Conservation (phyloP, 2,797 vertebrate species). For the Microcaecilia unicolor region DNA sequence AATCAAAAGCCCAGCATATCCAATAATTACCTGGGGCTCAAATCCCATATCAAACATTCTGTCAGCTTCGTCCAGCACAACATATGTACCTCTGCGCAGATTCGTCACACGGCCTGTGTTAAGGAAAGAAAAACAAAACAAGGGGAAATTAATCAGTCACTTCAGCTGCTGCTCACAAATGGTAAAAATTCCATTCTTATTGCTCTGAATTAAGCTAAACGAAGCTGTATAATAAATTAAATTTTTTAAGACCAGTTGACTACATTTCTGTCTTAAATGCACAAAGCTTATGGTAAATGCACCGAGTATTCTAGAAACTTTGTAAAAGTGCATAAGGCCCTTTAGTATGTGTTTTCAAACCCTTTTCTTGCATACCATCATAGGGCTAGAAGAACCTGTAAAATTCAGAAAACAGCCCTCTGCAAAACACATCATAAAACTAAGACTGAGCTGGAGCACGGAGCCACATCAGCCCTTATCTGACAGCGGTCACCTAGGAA, state of each 20-base stretch:
- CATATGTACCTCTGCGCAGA: constrained; percentile 84
- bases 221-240: no score
- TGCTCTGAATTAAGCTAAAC: no score
- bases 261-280: no score
- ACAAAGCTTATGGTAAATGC: constrained; percentile 44
- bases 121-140: constrained; percentile 40
- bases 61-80: constrained; percentile 96
- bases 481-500: constrained; percentile 93
- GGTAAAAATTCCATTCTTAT: constrained; percentile 28
- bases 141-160: no score
- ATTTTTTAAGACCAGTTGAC: no score
- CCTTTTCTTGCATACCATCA: constrained; percentile 94
- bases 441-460: constrained; percentile 87
- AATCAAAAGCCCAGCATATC: no score
- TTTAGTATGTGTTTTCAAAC: constrained; percentile 51
- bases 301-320: constrained; percentile 51
- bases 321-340: constrained; percentile 54
- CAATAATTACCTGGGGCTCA: constrained; percentile 96
- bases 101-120: constrained; percentile 90
- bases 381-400: constrained; percentile 85
- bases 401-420: constrained; percentile 93
- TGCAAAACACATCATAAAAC: constrained; percentile 92
- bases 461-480: constrained; percentile 89
- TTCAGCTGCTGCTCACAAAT: neutral
- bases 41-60: constrained; percentile 99